Evolutionary conservation across 2,113 vertebrate species (phyloP), one percentile per base, ranked within the genome.

Genomic region (Rafetus swinhoei): DNA sequence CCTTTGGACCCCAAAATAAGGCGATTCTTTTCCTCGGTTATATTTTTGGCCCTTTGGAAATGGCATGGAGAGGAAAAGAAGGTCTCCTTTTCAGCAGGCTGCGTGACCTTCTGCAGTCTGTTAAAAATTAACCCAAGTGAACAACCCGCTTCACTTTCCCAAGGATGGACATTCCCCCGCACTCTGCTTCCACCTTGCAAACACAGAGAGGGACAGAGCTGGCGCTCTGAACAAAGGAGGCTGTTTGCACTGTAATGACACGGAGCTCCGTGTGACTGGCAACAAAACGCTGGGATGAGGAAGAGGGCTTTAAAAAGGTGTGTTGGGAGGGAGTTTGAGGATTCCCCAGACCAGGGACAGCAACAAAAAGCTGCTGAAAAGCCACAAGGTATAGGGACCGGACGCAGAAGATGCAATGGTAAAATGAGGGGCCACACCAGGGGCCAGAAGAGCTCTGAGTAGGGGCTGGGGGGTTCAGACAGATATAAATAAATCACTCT

Each of bases 281-380:
- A 25, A 55, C 50, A 21, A 55, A 85, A 91, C 82, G 76, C 60
- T 85, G 72, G 60, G 74, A 87, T 89, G 74, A 82, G 32, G 87
- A 90, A 82, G 77, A 39, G 27, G n/a, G 50, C 54, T 65, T 79
- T 50, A 52, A 89, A 87, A 57, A 35, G 32, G 29, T 59, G 29
- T 52, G 86, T 19, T 22, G 60, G 82, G 52, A n/a, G 84, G 54
- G 76, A 93, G 90, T 65, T 8, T 32, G 60, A 22, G 35, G 35
- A 74, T 93, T 54, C 53, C 89, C 54, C 13, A 91, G 62, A 90
- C 76, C 72, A 81, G 59, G 18, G 53, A 91, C 6, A 24, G 77
- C 76, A 91, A 91, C 54, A 89, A 85, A 84, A n/a, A 52, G 84
- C 80, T 85, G 86, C 76, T 80, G 32, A 90, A 90, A 90, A 90